Conservation (phyloP, 2,888 invertebrate genomes). For the Gari tellinella region DNA sequence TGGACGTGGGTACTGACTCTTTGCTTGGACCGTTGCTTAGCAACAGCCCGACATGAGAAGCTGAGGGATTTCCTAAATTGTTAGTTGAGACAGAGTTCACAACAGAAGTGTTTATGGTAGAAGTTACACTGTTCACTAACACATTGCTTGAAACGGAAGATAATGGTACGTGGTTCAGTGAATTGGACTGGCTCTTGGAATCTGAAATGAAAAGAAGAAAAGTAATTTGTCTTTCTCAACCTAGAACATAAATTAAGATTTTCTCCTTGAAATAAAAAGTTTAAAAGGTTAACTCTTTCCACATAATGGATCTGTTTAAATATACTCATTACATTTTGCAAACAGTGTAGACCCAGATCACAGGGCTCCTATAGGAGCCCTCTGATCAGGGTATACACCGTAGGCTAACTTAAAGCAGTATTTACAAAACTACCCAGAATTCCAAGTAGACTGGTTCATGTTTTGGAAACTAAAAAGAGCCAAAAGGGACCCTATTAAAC, state of each 20-base stretch:
- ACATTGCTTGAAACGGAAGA: slow-evolving; percentile 83
- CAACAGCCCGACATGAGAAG: slow-evolving; percentile 85
- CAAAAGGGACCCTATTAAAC: too few species aligned
- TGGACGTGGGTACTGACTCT: slow-evolving; percentile 49
- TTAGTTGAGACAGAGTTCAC: slow-evolving; percentile 77
- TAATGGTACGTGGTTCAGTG: slow-evolving; percentile 76
- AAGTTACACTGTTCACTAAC: slow-evolving; percentile 69
- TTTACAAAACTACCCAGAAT: too few species aligned
- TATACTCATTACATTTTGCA: too few species aligned
- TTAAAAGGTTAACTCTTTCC: too few species aligned
- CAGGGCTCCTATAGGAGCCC: too few species aligned
- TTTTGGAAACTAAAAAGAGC: too few species aligned
- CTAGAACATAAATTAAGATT: neutral
- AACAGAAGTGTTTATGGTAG: slow-evolving; percentile 63
- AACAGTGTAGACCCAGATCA: too few species aligned
- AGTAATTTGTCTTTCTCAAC: neutral
- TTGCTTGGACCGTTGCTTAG: slow-evolving; percentile 69
- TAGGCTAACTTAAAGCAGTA: too few species aligned
- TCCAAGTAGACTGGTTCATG: too few species aligned
- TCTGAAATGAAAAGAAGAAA: slow-evolving; percentile 68
- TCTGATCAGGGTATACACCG: too few species aligned
- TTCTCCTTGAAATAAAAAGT: too few species aligned
- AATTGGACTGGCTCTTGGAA: slow-evolving; percentile 79
- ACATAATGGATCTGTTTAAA: too few species aligned
- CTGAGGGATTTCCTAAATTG: slow-evolving; percentile 83